Evolutionary conservation across 2,888 invertebrate genomes (phyloP).

Genomic region (Eupeodes luniger): DNA sequence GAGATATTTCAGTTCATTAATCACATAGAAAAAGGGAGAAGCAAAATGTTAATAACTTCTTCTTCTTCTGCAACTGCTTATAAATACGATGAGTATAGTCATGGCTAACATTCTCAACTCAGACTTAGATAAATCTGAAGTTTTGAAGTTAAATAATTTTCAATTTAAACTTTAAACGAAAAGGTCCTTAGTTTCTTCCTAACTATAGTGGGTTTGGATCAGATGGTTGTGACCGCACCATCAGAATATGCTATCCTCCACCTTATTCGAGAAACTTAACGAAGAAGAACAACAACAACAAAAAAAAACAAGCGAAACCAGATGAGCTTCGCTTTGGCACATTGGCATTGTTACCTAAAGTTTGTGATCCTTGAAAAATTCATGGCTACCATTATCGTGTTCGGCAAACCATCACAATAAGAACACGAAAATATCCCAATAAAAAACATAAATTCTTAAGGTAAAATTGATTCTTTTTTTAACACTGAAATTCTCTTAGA

Average conservation of each 20-base stretch:
- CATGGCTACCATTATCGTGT: constrained; percentile 31
- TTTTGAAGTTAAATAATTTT: constrained; percentile 11
- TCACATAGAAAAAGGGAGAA: constrained; percentile 52
- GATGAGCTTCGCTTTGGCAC: neutral
- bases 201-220: constrained; percentile 9
- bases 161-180: constrained; percentile 26
- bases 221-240: constrained; percentile 19
- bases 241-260: no score
- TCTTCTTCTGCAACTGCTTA: neutral
- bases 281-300: no score
- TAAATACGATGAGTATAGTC: neutral
- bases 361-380: constrained; percentile 58
- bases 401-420: neutral
- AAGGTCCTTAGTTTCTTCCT: neutral
- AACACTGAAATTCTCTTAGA: constrained; percentile 2
- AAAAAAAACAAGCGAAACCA: neutral
- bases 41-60: constrained; percentile 48
- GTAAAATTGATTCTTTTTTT: constrained; percentile 62
- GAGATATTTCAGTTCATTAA: constrained; percentile 73
- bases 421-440: constrained; percentile 24
- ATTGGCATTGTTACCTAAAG: constrained; percentile 5
- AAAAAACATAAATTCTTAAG: constrained; percentile 60
- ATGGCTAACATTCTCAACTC: neutral
- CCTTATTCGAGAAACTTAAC: no score
- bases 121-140: constrained; percentile 8